Percentiles rank a stretch among this genome's conserved stretches.
phyloP scores from a whole-genome alignment of 2,113 vertebrate genomes.

The Gymnarchus niloticus region DNA sequence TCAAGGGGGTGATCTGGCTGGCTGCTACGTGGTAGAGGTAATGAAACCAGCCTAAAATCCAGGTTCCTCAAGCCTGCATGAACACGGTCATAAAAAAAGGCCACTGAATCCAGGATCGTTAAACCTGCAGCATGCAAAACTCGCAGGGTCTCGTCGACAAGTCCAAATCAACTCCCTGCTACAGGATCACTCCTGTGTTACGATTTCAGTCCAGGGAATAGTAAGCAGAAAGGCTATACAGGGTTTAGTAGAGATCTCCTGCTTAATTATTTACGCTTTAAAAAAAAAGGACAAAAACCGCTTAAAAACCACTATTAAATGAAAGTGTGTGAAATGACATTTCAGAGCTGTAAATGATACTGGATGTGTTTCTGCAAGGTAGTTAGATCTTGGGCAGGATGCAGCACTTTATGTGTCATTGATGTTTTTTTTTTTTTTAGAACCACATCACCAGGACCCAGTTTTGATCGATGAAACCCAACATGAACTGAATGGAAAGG shows the following conservation, averaged over 20 bases:
- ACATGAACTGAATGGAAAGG: background rate
- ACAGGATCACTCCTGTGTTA: background rate
- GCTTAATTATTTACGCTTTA: background rate
- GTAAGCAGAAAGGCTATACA: background rate
- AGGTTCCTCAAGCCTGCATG: too few relatives aligned
- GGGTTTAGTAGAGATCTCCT: background rate
- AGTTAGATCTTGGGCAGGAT: background rate
- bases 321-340: too few relatives aligned
- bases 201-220: background rate
- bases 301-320: too few relatives aligned
- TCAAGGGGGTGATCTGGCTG: background rate
- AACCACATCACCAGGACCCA: background rate
- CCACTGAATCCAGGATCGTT: background rate
- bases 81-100: background rate
- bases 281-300: too few relatives aligned
- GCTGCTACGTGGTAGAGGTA: too few relatives aligned
- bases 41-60: too few relatives aligned
- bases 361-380: background rate
- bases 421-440: background rate
- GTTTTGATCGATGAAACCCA: background rate
- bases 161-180: background rate
- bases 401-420: background rate
- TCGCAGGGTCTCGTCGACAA: background rate
- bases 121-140: background rate
- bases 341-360: too few relatives aligned